Base-by-base conservation (phyloP, 2,888 invertebrate species). In the Drosophila multiciliata region DNA sequence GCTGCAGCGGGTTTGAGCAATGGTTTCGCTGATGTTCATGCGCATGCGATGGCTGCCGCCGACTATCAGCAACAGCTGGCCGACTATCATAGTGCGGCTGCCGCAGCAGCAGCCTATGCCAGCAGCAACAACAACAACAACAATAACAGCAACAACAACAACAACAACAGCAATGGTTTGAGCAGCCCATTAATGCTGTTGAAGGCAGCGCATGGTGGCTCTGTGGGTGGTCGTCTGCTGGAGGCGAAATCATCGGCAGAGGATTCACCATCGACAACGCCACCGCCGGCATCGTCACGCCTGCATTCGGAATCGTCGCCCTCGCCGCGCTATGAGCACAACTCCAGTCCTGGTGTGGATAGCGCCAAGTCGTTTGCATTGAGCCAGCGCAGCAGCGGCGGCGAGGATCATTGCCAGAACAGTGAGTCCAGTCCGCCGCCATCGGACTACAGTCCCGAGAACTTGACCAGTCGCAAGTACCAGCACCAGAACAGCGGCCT, bases 381-480 rank as follows among this genome's bases (percentile, higher is more conserved):
- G 38, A 93, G 93, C 73, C 93, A 93, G 60, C 91, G 93, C 63
- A 93, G 93, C 81, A 92, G 93, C 60, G 92, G 92, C 26, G 93
- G 91, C 23, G 93, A 92, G 75, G 91, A 91, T 62, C 91, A 91
- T 26, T 90, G 93, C 75, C 91, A 91, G 75, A 91, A 91, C 73
- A 92, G 92, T 57, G 92, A 91, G 79, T 92, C 92, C 38, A 92
- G 92, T 82, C 93, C 92, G 68, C 92, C 92, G 69, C 92, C 92
- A 36, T 85, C 91, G 11, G 92, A 92, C 70, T 91, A 90, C 52
- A 92, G 93, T 75, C 93, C 93, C 1, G 93, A 93, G 78, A 92
- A 92, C 77, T 80, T 92, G 68, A 91, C 92, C 67, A 90, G 89
- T 71, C 90, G 91, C 75, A 91, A 92, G 78, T 93, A 89, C 77